These are phyloP conservation scores for Auanema sp. DNA, from an alignment of 2,888 invertebrate genomes.

Conservation along the genomic window DNA sequence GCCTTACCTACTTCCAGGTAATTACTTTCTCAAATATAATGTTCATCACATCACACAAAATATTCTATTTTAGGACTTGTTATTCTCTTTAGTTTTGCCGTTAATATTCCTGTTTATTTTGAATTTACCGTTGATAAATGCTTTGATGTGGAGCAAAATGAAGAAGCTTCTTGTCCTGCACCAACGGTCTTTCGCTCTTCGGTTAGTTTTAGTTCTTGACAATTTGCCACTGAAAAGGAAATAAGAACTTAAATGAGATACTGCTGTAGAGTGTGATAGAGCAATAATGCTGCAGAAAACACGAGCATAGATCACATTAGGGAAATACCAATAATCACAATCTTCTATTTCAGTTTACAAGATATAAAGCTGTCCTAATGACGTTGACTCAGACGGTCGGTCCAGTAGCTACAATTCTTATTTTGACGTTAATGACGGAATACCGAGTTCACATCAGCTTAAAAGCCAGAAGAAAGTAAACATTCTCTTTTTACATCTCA, in stretches of 20 bases:
- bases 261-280: no score
- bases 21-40: background rate
- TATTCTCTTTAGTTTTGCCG: slow-evolving; percentile 47
- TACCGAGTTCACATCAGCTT: slow-evolving; percentile 54
- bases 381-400: slow-evolving; percentile 59
- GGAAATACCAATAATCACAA: background rate
- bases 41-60: background rate
- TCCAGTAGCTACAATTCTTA: slow-evolving; percentile 53
- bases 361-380: slow-evolving; percentile 50
- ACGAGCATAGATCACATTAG: background rate
- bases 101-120: slow-evolving; percentile 58
- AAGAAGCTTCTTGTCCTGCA: slow-evolving; percentile 42
- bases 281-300: no score
- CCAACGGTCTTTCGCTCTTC: slow-evolving; percentile 51
- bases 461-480: slow-evolving; percentile 55
- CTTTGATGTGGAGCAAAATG: slow-evolving; percentile 44
- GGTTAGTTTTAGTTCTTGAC: slow-evolving; percentile 25
- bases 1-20: slow-evolving; percentile 46
- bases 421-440: slow-evolving; percentile 58
- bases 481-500: slow-evolving; percentile 1
- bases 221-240: no score
- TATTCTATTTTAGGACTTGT: slow-evolving; percentile 43
- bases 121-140: slow-evolving; percentile 56
- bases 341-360: slow-evolving; percentile 43
- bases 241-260: no score